phyloP scores from a whole-genome alignment of 2,797 vertebrate species.

The Apogon hyalosoma region DNA sequence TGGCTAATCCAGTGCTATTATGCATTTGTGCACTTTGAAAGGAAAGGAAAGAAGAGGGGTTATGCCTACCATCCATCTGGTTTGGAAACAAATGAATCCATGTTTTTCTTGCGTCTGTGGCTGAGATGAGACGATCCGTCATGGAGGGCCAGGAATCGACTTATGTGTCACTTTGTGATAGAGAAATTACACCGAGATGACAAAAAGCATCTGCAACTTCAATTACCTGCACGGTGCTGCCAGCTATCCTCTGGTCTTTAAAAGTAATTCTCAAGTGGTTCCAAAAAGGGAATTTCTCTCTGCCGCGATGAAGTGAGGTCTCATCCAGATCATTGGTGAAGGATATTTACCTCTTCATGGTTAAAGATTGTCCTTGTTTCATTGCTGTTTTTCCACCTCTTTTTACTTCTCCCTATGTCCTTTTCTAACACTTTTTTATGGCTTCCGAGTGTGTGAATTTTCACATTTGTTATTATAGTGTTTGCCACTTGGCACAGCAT shows the following conservation, averaged over 20 bases:
- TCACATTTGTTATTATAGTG: conserved; percentile 19
- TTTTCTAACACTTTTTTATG: conserved; percentile 15
- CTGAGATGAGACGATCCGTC: conserved; percentile 78
- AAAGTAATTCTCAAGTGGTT: conserved; percentile 65
- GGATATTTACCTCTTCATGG: conserved; percentile 50
- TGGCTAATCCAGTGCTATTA: conserved; percentile 55
- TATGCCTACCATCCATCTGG: conserved; percentile 48
- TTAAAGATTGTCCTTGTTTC: conserved; percentile 24
- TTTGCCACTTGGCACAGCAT: conserved; percentile 50
- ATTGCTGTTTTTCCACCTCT: conserved; percentile 1
- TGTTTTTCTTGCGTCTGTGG: conserved; percentile 64
- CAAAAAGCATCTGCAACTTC: conserved; percentile 74
- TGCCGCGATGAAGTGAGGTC: conserved; percentile 56
- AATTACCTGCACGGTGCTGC: conserved; percentile 74
- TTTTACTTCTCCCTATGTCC: conserved; percentile 3
- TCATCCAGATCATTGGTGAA: conserved; percentile 53
- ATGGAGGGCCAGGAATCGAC: conserved; percentile 74
- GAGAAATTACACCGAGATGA: conserved; percentile 82
- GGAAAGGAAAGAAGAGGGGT: conserved; percentile 35
- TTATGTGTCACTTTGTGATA: conserved; percentile 74
- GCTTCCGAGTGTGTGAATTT: conserved; percentile 28
- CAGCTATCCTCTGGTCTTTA: conserved; percentile 69
- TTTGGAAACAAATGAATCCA: conserved; percentile 73
- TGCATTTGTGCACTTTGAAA: conserved; percentile 38
- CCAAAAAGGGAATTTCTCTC: conserved; percentile 56